These are phyloP conservation scores for Poecilus cupreus DNA, from an alignment of 2,888 invertebrate species.

Conservation along the genomic window DNA sequence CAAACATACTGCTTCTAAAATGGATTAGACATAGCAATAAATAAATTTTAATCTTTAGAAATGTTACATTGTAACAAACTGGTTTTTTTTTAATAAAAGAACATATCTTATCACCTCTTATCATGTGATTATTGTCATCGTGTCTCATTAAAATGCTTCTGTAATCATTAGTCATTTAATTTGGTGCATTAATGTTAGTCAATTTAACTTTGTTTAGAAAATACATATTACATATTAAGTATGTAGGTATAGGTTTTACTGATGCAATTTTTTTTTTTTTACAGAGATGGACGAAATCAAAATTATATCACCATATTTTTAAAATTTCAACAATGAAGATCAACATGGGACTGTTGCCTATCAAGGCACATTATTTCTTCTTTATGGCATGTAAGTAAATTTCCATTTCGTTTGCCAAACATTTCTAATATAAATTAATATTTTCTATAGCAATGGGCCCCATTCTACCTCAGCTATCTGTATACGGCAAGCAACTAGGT, in stretches of 20 bases:
- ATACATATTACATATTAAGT: no score
- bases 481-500: slow-evolving; percentile 86
- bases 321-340: slow-evolving; percentile 74
- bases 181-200: background rate
- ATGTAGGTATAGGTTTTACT: no score
- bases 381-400: slow-evolving; percentile 86
- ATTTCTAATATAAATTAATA: no score
- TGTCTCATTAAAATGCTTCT: background rate
- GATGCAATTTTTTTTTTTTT: background rate
- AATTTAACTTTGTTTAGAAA: background rate
- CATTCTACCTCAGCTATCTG: slow-evolving; percentile 85
- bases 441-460: slow-evolving; percentile 82
- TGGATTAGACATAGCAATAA: background rate
- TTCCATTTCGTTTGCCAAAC: no score
- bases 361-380: slow-evolving; percentile 92
- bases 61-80: slow-evolving; percentile 1
- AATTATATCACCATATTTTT: no score
- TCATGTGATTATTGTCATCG: slow-evolving; percentile 7
- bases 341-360: slow-evolving; percentile 82
- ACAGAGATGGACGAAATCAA: background rate
- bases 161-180: background rate
- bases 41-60: background rate
- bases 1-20: background rate
- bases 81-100: background rate
- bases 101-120: background rate